phyloP scores from a whole-genome alignment of 1,140 invertebrate species.

The Drosophila arizonae region DNA sequence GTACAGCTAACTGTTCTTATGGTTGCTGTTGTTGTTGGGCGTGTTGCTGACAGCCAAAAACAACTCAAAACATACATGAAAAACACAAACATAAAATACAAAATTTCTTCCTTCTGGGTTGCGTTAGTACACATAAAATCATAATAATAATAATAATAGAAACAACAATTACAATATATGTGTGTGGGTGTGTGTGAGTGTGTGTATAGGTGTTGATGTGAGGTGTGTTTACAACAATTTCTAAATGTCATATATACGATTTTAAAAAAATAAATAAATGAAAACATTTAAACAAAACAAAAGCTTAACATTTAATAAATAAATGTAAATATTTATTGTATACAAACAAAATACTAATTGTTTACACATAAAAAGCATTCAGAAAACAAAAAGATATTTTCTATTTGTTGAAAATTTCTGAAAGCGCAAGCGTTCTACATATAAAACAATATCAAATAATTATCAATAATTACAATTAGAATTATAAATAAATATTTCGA shows the following conservation, averaged over 20 bases:
- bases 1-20: constrained; percentile 12
- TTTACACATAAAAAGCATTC: constrained; percentile 18
- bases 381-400: too few relatives aligned
- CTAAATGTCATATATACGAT: constrained; percentile 9
- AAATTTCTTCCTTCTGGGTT: neutral
- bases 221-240: constrained; percentile 15
- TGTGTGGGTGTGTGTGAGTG: constrained; percentile 18
- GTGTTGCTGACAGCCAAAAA: constrained; percentile 33
- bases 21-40: constrained; percentile 26
- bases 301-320: constrained; percentile 55
- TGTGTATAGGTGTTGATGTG: constrained; percentile 8
- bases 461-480: constrained; percentile 19
- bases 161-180: constrained; percentile 59
- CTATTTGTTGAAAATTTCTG: neutral
- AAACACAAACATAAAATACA: constrained; percentile 29
- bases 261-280: neutral
- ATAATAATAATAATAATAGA: constrained; percentile 45
- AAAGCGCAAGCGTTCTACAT: constrained; percentile 10
- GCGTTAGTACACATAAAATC: constrained; percentile 32
- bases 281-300: constrained; percentile 43
- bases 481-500: constrained; percentile 25
- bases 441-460: constrained; percentile 26
- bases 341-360: constrained; percentile 30
- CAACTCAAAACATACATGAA: constrained; percentile 40
- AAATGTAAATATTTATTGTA: constrained; percentile 46